Conservation (phyloP, 2,888 invertebrate genomes). For the Scaptomyza caliginosa region DNA sequence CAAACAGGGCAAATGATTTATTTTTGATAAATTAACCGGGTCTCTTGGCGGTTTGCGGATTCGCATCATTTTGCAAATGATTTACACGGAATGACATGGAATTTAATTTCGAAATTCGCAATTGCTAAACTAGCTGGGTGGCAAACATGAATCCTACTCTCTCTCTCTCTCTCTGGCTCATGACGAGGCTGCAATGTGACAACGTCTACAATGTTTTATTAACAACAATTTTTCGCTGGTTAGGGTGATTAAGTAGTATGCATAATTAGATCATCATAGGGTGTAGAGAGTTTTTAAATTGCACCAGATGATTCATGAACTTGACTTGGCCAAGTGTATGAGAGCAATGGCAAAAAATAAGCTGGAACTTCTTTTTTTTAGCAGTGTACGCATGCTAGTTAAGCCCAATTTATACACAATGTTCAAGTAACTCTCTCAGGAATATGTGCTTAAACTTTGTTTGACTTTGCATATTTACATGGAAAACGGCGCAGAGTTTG, state of each 20-base stretch:
- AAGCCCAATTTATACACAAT: constrained; percentile 29
- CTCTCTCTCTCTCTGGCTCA: not conserved
- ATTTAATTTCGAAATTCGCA: constrained; percentile 82
- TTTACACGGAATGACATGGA: constrained; percentile 82
- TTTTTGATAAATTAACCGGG: constrained; percentile 82
- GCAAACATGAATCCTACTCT: constrained; percentile 70
- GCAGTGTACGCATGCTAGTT: constrained; percentile 14
- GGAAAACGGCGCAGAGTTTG: constrained; percentile 10
- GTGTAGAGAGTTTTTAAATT: constrained; percentile 5
- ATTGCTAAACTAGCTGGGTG: constrained; percentile 80
- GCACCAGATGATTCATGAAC: not conserved
- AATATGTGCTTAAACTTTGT: constrained; percentile 16
- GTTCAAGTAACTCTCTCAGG: constrained; percentile 25
- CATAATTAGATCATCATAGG: constrained; percentile 63
- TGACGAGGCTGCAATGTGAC: constrained; percentile 37
- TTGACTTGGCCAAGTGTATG: not conserved
- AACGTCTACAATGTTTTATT: constrained; percentile 28
- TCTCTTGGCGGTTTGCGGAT: constrained; percentile 42
- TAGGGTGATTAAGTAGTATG: constrained; percentile 31
- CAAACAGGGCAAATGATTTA: constrained; percentile 79
- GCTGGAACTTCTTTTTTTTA: not conserved
- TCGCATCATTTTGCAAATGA: constrained; percentile 74
- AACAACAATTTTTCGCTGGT: constrained; percentile 15
- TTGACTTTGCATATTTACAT: constrained; percentile 15
- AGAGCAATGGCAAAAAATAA: no score